Conservation (phyloP, 2,113 vertebrate genomes). For the Lepus timidus region DNA sequence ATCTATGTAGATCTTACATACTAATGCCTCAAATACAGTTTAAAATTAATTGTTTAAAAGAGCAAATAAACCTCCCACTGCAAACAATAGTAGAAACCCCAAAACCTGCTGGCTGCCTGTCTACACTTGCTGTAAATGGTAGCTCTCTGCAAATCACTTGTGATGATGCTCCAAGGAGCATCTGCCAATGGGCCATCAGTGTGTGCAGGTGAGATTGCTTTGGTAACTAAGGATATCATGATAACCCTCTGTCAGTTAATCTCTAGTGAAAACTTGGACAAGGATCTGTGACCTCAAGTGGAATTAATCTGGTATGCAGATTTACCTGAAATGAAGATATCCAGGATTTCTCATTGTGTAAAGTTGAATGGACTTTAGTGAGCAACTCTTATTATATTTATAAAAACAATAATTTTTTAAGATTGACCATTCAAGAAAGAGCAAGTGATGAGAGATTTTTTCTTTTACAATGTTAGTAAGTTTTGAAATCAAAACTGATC, state of each 20-base stretch:
- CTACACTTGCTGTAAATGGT: not conserved
- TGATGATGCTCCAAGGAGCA: not conserved
- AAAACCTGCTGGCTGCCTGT: not conserved
- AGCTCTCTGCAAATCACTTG: not conserved
- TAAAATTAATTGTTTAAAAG: slow-evolving; percentile 3
- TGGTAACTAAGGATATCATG: not conserved
- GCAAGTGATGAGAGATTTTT: not conserved
- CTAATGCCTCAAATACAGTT: not conserved
- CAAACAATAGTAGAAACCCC: not conserved
- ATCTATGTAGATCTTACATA: not conserved
- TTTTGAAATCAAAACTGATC: slow-evolving; percentile 1
- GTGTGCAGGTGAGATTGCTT: not conserved
- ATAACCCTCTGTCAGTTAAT: not conserved
- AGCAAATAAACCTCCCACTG: not conserved
- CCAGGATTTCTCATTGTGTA: not conserved
- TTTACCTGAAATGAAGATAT: not conserved
- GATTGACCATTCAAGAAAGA: not conserved
- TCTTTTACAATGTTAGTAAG: not conserved
- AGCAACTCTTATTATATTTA: not conserved
- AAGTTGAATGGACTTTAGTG: not conserved
- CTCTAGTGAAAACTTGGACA: not conserved
- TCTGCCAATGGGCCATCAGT: not conserved
- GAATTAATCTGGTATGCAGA: not conserved
- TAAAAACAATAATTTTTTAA: not conserved
- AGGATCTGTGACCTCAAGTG: not conserved